A percentile compares a stretch with the other conserved stretches of the same genome.
These are phyloP conservation scores for Brachyhypopomus gauderio DNA, from an alignment of 2,113 vertebrate species.

Conservation along the genomic window DNA sequence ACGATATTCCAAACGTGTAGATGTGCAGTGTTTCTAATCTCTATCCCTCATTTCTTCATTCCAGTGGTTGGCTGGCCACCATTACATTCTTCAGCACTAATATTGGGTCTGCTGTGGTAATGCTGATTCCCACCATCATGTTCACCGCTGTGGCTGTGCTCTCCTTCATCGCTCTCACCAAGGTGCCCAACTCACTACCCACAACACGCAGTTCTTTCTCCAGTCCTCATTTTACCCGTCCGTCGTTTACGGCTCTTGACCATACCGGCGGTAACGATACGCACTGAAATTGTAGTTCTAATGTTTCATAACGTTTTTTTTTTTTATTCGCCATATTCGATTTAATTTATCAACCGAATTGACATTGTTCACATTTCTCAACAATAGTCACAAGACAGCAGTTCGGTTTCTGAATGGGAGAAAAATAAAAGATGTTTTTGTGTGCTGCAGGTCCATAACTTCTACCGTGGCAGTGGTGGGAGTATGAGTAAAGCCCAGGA, in stretches of 20 bases:
- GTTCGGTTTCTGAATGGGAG: not conserved
- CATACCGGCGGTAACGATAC: not conserved
- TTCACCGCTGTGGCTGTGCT: constrained; percentile 92
- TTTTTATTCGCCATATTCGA: no score
- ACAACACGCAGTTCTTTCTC: not conserved
- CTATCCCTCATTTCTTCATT: constrained; percentile 22
- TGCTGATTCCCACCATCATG: constrained; percentile 96
- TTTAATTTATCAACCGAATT: no score
- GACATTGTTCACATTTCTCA: no score
- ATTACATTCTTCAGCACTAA: constrained; percentile 96
- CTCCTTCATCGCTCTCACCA: constrained; percentile 92
- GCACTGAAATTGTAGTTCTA: no score
- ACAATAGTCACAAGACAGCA: not conserved
- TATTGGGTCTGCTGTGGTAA: constrained; percentile 90
- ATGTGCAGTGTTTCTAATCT: not conserved
- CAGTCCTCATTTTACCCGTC: not conserved
- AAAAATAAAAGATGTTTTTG: not conserved
- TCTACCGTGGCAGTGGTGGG: constrained; percentile 94
- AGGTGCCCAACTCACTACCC: constrained; percentile 73
- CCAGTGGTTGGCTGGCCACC: constrained; percentile 95
- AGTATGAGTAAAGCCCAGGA: constrained; percentile 97
- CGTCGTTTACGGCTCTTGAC: not conserved
- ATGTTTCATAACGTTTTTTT: no score
- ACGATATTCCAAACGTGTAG: no score
- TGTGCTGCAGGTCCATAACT: constrained; percentile 82